Evolutionary conservation across 2,888 invertebrate genomes (phyloP).

Genomic region (Herminia tarsipennalis): DNA sequence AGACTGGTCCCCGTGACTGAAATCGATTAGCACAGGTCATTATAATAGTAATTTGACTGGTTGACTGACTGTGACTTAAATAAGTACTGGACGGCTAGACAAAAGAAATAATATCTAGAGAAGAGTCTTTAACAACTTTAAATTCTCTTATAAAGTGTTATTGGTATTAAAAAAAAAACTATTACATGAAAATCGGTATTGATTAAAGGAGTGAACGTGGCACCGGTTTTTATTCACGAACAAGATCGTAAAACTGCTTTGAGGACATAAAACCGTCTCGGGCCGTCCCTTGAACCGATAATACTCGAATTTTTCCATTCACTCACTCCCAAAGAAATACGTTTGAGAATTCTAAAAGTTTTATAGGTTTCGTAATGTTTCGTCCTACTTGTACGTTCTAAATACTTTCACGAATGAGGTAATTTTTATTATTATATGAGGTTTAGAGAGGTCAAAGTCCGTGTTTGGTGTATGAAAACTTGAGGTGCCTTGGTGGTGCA

Average conservation of each 20-base stretch:
- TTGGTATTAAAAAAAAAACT: constrained; percentile 27
- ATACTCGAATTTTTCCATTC: constrained; percentile 42
- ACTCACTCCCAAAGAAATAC: constrained; percentile 31
- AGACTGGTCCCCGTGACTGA: no score
- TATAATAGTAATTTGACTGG: no score
- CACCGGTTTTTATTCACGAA: constrained; percentile 40
- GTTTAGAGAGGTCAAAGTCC: no score
- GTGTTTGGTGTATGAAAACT: no score
- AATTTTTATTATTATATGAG: no score
- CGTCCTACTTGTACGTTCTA: neutral
- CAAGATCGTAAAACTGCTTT: constrained; percentile 43
- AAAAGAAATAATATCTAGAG: no score
- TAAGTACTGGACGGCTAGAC: no score
- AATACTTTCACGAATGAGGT: neutral
- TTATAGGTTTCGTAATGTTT: constrained; percentile 24
- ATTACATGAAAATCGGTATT: constrained; percentile 31
- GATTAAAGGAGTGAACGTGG: constrained; percentile 28
- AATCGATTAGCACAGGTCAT: no score
- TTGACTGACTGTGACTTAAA: no score
- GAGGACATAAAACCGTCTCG: constrained; percentile 35
- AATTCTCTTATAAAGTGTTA: no score
- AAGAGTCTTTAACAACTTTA: no score
- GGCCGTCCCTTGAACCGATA: constrained; percentile 19
- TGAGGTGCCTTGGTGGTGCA: no score
- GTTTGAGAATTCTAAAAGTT: constrained; percentile 26